Evolutionary conservation across 2,113 vertebrate species (phyloP).

Genomic region (Motacilla alba): DNA sequence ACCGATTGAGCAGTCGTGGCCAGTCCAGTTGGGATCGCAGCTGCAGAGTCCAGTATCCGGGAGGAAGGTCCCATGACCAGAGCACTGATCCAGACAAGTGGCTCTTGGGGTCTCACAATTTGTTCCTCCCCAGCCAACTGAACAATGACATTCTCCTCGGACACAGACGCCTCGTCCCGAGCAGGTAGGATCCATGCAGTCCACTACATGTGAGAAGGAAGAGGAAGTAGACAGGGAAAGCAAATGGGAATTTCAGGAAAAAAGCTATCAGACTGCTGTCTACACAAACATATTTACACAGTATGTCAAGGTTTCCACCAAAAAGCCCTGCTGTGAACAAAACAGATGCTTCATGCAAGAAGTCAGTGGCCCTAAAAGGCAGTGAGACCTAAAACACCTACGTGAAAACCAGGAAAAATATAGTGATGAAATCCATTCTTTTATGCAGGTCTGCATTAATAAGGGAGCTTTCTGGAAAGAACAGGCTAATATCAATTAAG

Average conservation of each 20-base stretch:
- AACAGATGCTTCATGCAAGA: neutral
- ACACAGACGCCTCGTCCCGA: conserved; percentile 93
- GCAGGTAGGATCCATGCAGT: conserved; percentile 96
- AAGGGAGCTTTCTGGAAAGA: neutral
- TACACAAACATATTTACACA: neutral
- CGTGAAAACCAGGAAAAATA: neutral
- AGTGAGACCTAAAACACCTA: neutral
- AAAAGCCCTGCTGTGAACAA: neutral
- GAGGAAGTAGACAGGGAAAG: neutral
- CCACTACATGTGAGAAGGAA: conserved; percentile 76
- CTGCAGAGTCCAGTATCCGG: conserved; percentile 87
- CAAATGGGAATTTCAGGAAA: neutral
- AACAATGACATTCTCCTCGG: conserved; percentile 94
- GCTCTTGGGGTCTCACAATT: conserved; percentile 91
- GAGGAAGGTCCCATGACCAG: conserved; percentile 90
- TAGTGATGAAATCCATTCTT: neutral
- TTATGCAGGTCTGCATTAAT: neutral
- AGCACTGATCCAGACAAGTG: conserved; percentile 96
- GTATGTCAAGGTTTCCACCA: neutral
- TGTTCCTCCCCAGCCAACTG: conserved; percentile 92
- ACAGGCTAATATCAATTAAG: conserved; percentile 5
- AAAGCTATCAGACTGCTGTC: neutral
- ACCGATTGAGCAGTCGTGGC: conserved; percentile 94
- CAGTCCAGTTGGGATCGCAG: conserved; percentile 95
- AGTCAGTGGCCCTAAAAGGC: neutral